Percentiles rank a stretch among this genome's conserved stretches.
phyloP scores from a whole-genome alignment of 2,888 invertebrate genomes.

The Tetragonula carbonaria region DNA sequence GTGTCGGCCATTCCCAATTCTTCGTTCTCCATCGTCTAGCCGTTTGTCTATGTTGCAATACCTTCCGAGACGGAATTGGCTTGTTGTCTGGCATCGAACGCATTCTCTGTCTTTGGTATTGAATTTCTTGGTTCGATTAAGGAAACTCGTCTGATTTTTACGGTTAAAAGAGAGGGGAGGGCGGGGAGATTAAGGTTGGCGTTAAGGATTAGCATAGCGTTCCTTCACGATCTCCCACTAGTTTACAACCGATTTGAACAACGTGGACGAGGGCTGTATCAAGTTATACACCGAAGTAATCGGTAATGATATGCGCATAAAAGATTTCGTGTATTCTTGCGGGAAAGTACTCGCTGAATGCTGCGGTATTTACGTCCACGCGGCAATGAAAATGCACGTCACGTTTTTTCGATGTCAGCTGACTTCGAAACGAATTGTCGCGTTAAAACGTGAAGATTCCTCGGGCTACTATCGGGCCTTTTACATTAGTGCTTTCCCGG shows the following conservation, averaged over 20 bases:
- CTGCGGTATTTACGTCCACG: constrained; percentile 61
- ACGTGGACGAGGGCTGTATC: constrained; percentile 5
- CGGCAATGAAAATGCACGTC: constrained; percentile 49
- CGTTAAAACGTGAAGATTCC: constrained; percentile 8
- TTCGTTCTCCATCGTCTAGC: neutral
- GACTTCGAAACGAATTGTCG: constrained; percentile 37
- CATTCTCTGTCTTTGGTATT: neutral
- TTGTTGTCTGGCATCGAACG: neutral
- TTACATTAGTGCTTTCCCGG: neutral
- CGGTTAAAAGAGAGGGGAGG: neutral
- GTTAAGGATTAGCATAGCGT: constrained; percentile 20
- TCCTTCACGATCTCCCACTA: constrained; percentile 30
- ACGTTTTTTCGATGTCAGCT: constrained; percentile 49
- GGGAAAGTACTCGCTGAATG: constrained; percentile 35
- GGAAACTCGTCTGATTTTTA: neutral
- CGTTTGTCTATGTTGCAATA: neutral
- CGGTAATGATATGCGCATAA: constrained; percentile 58
- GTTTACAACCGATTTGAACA: constrained; percentile 19
- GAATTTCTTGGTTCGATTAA: neutral
- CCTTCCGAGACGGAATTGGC: neutral
- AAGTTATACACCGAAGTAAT: constrained; percentile 11
- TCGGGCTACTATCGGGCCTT: neutral
- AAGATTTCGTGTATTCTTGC: constrained; percentile 52
- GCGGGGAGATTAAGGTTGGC: constrained; percentile 1
- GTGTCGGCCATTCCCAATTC: constrained; percentile 11